Conservation (phyloP, 2,888 invertebrate genomes). For the Ichneumon xanthorius region DNA sequence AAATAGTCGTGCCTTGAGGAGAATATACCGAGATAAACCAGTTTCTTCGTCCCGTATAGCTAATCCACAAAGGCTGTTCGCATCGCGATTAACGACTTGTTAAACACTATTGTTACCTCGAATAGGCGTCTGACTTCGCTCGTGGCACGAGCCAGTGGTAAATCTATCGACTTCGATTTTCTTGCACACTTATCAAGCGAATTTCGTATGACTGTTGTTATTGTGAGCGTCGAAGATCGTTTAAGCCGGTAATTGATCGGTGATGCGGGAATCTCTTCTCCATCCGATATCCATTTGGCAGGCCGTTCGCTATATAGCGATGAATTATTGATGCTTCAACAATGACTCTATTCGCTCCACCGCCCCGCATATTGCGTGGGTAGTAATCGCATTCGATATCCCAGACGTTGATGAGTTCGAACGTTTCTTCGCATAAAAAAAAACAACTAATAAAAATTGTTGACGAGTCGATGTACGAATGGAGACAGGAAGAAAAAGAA, state of each 20-base stretch:
- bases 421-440: constrained; percentile 37
- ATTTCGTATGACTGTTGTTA: not conserved
- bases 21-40: not conserved
- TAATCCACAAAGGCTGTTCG: not conserved
- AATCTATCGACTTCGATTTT: not conserved
- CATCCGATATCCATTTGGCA: not conserved
- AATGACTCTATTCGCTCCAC: not conserved
- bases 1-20: not conserved
- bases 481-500: constrained; percentile 30
- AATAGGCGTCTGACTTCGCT: too few relatives aligned
- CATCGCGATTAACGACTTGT: not conserved
- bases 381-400: not conserved
- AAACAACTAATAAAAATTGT: constrained; percentile 25
- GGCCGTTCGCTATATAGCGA: not conserved
- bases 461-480: constrained; percentile 40
- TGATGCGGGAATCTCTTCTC: not conserved
- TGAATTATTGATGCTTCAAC: not conserved
- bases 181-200: not conserved
- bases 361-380: not conserved
- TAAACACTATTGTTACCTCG: constrained; percentile 6
- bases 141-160: too few relatives aligned
- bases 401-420: not conserved
- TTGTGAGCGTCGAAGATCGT: not conserved
- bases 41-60: not conserved
- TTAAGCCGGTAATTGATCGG: not conserved